Percentiles rank a stretch among this genome's conserved stretches.
These are phyloP conservation scores for Orcinus orca DNA, from an alignment of 2,113 vertebrate species.

Conservation along the genomic window DNA sequence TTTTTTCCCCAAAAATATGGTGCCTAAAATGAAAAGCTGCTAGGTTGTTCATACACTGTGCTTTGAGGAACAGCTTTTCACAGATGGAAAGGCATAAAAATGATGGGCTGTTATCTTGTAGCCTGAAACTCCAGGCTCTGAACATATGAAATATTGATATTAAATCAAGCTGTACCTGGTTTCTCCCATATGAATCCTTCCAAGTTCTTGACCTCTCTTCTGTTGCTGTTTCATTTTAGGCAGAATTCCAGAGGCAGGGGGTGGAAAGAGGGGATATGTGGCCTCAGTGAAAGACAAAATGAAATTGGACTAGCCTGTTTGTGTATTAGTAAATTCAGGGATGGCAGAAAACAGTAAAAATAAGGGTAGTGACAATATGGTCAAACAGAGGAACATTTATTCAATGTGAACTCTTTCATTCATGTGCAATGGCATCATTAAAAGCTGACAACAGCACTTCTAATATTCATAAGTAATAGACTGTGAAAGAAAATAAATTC, in stretches of 20 bases:
- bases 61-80: slow-evolving; percentile 83
- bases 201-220: slow-evolving; percentile 82
- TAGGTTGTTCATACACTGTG: slow-evolving; percentile 77
- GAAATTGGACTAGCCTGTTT: slow-evolving; percentile 48
- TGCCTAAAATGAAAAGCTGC: slow-evolving; percentile 80
- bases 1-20: slow-evolving; percentile 72
- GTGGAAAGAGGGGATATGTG: neutral
- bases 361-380: slow-evolving; percentile 16
- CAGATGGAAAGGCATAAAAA: slow-evolving; percentile 87
- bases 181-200: slow-evolving; percentile 77
- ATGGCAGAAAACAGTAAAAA: slow-evolving; percentile 41
- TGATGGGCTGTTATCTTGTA: slow-evolving; percentile 82
- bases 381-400: slow-evolving; percentile 53
- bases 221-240: slow-evolving; percentile 83
- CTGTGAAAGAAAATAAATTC: slow-evolving; percentile 63
- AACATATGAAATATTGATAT: slow-evolving; percentile 84
- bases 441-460: slow-evolving; percentile 42
- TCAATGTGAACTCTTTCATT: slow-evolving; percentile 67
- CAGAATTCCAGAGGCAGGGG: slow-evolving; percentile 68
- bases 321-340: slow-evolving; percentile 44
- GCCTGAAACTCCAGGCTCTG: slow-evolving; percentile 81
- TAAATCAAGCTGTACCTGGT: slow-evolving; percentile 86
- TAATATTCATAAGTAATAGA: slow-evolving; percentile 67
- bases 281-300: slow-evolving; percentile 66
- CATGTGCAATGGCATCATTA: slow-evolving; percentile 44